Evolutionary conservation across 2,888 invertebrate species (phyloP).

Genomic region (Pristionchus japonicus): DNA sequence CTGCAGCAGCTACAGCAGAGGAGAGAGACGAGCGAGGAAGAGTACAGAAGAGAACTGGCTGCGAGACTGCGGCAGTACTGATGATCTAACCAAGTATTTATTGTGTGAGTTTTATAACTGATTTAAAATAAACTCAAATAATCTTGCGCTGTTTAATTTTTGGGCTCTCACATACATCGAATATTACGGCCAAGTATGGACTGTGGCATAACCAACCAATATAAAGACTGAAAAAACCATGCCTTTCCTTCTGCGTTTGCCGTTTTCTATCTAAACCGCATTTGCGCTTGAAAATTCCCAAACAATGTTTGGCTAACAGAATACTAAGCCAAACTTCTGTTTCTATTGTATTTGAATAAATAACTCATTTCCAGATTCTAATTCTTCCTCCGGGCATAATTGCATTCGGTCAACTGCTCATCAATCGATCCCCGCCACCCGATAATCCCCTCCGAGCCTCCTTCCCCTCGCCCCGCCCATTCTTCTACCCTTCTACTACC

Average conservation of each 20-base stretch:
- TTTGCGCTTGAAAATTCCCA: too few species aligned
- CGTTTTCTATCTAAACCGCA: too few species aligned
- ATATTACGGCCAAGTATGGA: too few species aligned
- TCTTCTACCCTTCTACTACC: background rate
- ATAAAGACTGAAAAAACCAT: too few species aligned
- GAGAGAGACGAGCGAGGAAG: background rate
- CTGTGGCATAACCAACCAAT: too few species aligned
- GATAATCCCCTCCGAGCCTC: background rate
- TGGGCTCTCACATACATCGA: too few species aligned
- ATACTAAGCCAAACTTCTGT: too few species aligned
- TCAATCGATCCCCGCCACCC: conserved; percentile 16
- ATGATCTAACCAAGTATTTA: background rate
- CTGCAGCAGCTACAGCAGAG: background rate
- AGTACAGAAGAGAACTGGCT: background rate
- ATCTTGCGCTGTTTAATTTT: too few species aligned
- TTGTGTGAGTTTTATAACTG: conserved; percentile 23
- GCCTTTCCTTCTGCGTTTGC: too few species aligned
- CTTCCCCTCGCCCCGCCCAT: conserved; percentile 1
- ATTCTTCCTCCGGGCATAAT: background rate
- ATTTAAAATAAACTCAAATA: too few species aligned
- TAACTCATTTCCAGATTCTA: background rate
- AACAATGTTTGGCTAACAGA: too few species aligned
- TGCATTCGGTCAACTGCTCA: background rate
- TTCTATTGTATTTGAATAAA: too few species aligned
- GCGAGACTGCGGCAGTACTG: conserved; percentile 14